Evolutionary conservation across 2,888 invertebrate genomes (phyloP), one percentile per base, ranked within the genome.

Genomic region (Drosophila affinis): DNA sequence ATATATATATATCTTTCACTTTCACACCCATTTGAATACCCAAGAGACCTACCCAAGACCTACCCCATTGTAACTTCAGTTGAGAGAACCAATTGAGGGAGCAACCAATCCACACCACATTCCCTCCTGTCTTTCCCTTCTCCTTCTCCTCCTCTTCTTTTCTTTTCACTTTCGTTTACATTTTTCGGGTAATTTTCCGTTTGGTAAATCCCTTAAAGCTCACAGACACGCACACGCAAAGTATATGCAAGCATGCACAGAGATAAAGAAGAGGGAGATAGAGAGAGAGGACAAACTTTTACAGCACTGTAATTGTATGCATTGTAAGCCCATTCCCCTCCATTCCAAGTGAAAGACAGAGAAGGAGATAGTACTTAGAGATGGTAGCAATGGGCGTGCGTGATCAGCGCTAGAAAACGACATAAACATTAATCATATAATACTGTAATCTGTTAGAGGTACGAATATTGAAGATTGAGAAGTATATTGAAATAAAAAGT

Each of bases 151-250:
- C 9, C 29, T 52, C 12, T n/a, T n/a, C 2, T 34, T 32, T 47
- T 18, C 32, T 54, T 61, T 55, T n/a, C 45, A 47, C 34, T 39
- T 62, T 58, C 39, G 39, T n/a, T 48, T 70, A 32, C 32, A 44
- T 34, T 57, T 57, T 68, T 73, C 29, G 34, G 32, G 68, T 65
- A 71, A 65, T 79, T 81, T 76, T 69, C 62, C 78, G 48, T 67
- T 73, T 61, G 12, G 32, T 49, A 63, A 75, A 68, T 64, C 56
- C 57, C 68, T 72, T 78, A 18, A 61, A 76, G 71, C 71, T 52
- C 59, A 48, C 45, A 14, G 7, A 14, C 18, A 58, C 61, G 55
- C 45, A 53, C 39, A 14, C 39, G 39, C 39, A 39, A 39, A 39
- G 12, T 6, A 39, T 39, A 14, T 4, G 39, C 39, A 39, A 7